Conservation (phyloP, 1,140 invertebrate species). For the Rhyacophila brunnea region DNA sequence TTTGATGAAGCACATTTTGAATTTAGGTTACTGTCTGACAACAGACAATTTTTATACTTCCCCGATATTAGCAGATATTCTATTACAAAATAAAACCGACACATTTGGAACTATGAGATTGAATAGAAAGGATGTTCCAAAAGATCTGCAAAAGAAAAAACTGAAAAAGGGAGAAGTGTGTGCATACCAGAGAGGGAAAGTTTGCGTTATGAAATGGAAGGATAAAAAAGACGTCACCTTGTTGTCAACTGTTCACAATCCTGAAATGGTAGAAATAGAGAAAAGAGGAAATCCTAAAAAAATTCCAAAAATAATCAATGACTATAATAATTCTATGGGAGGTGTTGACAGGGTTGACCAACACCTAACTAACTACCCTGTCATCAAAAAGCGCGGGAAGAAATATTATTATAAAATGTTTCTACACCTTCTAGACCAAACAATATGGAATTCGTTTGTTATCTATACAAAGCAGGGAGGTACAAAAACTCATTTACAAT, state of each 20-base stretch:
- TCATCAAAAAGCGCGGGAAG: background rate
- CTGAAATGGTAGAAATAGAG: background rate
- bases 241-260: background rate
- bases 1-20: background rate
- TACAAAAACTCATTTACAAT: background rate
- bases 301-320: background rate
- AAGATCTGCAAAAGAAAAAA: background rate
- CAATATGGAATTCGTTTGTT: background rate
- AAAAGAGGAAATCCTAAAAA: background rate
- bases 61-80: background rate
- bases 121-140: background rate
- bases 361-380: background rate
- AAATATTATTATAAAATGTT: conserved; percentile 4
- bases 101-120: background rate
- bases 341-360: background rate
- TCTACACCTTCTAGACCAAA: background rate
- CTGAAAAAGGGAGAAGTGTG: background rate
- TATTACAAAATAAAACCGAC: background rate
- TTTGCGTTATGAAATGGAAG: background rate
- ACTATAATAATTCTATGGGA: background rate
- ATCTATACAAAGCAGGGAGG: background rate
- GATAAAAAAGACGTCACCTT: background rate
- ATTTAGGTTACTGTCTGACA: background rate
- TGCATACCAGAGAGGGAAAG: background rate
- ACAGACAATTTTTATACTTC: background rate